Evolutionary conservation across 2,888 invertebrate genomes (phyloP), one percentile per base, ranked within the genome.

Genomic region (Erannis defoliaria): DNA sequence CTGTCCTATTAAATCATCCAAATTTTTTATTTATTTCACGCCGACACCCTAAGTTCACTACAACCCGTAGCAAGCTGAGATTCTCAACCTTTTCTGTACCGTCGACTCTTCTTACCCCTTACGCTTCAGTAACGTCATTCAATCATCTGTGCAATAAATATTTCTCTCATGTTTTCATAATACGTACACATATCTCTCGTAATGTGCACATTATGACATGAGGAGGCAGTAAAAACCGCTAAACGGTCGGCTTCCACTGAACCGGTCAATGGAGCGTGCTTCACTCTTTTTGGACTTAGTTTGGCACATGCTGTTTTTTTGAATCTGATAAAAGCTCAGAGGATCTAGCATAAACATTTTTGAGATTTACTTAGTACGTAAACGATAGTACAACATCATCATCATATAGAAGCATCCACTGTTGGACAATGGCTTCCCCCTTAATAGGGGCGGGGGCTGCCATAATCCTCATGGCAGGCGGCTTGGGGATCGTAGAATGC

Each of bases 161-260:
- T 86, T 82, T 84, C 76, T 74, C 75, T 87, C 87, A 87, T 88
- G 88, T 85, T 84, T 85, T 78, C 79, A 74, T 87, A 84, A 86
- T 87, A 78, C 65, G 58, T 55, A 72, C 79, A 79, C 78, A 77
- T 80, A 79, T 82, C 77, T 78, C 76, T 74, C 73, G 75, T 80
- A 80, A 76, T 56, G 73, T 75, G 71, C 76, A 76, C 76, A 80
- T 83, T 84, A 85, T 83, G 85, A 84, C 80, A 78, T 75, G 74
- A 66, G 64, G 64, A 66, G 49, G 66, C 68, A 73, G 73, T 82
- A 85, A 87, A 84, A 86, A 85, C 68, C 72, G 62, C 77, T 82
- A 84, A 85, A 82, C 77, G 81, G 77, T 81, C 71, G 74, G 69
- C 77, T 69, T 74, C 72, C 76, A 71, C 71, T 72, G 64, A 68